Evolutionary conservation across 2,113 vertebrate species (phyloP).

Genomic region (Rhinolophus sinicus): DNA sequence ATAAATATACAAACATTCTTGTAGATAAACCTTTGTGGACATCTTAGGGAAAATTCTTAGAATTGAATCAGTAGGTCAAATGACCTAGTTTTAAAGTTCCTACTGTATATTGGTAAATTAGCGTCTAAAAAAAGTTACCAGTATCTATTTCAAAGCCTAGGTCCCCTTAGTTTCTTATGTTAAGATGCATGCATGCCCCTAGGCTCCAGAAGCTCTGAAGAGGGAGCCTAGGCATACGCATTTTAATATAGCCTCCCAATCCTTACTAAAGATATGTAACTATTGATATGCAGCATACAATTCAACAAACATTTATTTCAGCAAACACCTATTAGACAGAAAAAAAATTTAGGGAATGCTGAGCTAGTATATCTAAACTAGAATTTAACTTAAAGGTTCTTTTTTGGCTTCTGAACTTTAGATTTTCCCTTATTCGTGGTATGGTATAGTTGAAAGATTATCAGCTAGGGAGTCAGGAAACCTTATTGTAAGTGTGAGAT

Average conservation of each 20-base stretch:
- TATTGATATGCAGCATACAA: not conserved
- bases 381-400: not conserved
- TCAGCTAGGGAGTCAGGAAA: conserved; percentile 1
- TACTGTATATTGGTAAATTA: not conserved
- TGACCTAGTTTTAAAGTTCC: not conserved
- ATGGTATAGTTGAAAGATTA: not conserved
- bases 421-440: not conserved
- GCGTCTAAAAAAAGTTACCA: not conserved
- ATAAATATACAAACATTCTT: conserved; percentile 9
- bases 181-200: not conserved
- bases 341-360: not conserved
- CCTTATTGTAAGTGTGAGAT: not conserved
- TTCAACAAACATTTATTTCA: conserved; percentile 2
- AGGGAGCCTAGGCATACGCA: not conserved
- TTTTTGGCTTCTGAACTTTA: conserved; percentile 19
- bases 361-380: not conserved
- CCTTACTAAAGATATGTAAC: not conserved
- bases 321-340: not conserved
- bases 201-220: not conserved
- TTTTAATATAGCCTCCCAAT: not conserved
- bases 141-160: not conserved
- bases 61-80: not conserved
- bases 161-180: not conserved
- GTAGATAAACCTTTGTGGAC: not conserved
- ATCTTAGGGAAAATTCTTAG: conserved; percentile 23